Evolutionary conservation across 2,113 vertebrate genomes (phyloP).

Genomic region (Scomber colias): DNA sequence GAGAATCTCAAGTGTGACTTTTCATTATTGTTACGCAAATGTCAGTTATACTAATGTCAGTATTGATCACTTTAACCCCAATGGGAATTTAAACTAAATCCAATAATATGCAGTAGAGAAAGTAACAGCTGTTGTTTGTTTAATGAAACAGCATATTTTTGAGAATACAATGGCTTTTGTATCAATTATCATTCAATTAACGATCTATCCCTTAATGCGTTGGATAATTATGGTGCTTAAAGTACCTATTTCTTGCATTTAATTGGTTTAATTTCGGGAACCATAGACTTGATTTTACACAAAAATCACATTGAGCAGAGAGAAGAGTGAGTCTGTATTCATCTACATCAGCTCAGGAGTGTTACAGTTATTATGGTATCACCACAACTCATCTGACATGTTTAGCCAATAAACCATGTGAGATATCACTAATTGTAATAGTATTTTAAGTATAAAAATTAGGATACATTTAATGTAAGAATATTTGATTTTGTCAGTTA

Average conservation of each 20-base stretch:
- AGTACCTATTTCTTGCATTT: background rate
- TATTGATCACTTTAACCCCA: background rate
- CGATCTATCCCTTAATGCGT: background rate
- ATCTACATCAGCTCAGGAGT: background rate
- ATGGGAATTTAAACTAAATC: background rate
- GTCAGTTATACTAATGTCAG: background rate
- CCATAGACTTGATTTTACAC: background rate
- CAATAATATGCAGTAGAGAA: conserved; percentile 13
- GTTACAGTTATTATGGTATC: conserved; percentile 6
- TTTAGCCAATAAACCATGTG: conserved; percentile 14
- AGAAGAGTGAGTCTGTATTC: background rate
- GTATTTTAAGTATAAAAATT: background rate
- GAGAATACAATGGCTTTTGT: conserved; percentile 10
- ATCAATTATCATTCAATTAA: background rate
- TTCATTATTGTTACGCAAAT: conserved; percentile 15
- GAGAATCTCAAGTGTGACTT: conserved; percentile 13
- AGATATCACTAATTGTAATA: conserved; percentile 17
- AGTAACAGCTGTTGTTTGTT: background rate
- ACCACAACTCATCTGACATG: background rate
- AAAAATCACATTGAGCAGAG: background rate
- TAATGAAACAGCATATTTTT: conserved; percentile 25
- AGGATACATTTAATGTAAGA: background rate
- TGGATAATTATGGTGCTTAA: background rate
- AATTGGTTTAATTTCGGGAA: background rate
- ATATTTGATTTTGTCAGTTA: background rate